phyloP scores from a whole-genome alignment of 53 echinoderm and acorn worm species.

The Echinometra lucunter region DNA sequence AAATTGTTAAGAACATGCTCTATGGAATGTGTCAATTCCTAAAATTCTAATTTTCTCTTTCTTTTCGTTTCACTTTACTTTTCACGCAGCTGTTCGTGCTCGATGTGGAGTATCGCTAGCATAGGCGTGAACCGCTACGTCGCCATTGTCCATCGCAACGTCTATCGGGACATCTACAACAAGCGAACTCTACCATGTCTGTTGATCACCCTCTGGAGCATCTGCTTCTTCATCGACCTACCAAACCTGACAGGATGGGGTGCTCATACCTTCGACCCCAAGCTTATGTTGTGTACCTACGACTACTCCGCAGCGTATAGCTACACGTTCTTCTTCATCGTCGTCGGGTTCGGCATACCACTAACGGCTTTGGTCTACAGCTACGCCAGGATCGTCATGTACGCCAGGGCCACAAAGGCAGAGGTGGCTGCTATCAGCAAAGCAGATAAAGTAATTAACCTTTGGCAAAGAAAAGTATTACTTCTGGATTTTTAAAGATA shows the following conservation, averaged over 20 bases:
- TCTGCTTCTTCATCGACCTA: conserved; percentile 86
- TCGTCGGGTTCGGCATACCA: conserved; percentile 76
- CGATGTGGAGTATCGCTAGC: conserved; percentile 85
- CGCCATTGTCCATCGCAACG: conserved; percentile 79
- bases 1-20: no score
- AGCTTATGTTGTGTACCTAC: conserved; percentile 89
- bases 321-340: conserved; percentile 86
- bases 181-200: conserved; percentile 77
- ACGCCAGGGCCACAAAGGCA: conserved; percentile 51
- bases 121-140: conserved; percentile 91
- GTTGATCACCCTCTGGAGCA: conserved; percentile 74
- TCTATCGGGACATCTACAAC: conserved; percentile 83
- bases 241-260: conserved; percentile 93
- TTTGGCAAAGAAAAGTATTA: not conserved
- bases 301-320: conserved; percentile 80
- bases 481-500: no score
- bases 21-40: no score
- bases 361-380: conserved; percentile 75
- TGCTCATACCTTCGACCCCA: conserved; percentile 80
- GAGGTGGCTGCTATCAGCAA: conserved; percentile 52
- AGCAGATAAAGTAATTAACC: not conserved
- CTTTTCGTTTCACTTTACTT: not conserved
- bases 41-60: not conserved
- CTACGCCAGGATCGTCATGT: conserved; percentile 78
- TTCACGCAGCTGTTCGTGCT: conserved; percentile 90